Conservation (phyloP, 2,113 vertebrate genomes). For the Cyprinodon tularosa region DNA sequence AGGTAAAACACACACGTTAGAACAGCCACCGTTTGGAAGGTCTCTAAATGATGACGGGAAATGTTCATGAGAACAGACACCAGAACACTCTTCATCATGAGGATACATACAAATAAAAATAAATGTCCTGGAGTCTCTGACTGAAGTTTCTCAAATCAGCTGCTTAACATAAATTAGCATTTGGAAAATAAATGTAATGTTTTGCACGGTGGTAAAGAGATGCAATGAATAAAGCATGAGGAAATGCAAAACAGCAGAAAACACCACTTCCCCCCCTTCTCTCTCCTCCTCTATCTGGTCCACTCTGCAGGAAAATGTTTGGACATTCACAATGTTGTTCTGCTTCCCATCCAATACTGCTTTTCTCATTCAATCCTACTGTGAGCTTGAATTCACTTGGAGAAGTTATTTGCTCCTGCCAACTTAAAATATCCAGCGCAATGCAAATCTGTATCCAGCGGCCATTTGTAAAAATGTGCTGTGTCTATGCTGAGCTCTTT, state of each 20-base stretch:
- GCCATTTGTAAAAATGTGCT: slow-evolving; percentile 31
- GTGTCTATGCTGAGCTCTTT: slow-evolving; percentile 33
- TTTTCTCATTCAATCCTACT: slow-evolving; percentile 21
- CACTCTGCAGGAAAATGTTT: neutral
- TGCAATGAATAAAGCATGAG: slow-evolving; percentile 76
- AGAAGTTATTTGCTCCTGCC: slow-evolving; percentile 38
- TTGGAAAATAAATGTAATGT: slow-evolving; percentile 70
- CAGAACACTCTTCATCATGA: slow-evolving; percentile 10
- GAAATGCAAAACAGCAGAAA: slow-evolving; percentile 58
- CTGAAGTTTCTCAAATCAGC: slow-evolving; percentile 66
- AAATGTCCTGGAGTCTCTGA: slow-evolving; percentile 55
- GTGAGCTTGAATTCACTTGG: slow-evolving; percentile 32
- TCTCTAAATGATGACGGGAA: neutral
- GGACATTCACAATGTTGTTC: neutral
- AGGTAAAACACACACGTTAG: neutral
- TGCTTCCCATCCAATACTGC: neutral
- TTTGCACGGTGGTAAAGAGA: slow-evolving; percentile 56
- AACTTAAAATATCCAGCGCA: slow-evolving; percentile 37
- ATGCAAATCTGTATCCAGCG: slow-evolving; percentile 63
- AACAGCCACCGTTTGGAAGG: slow-evolving; percentile 1
- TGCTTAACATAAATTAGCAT: slow-evolving; percentile 80
- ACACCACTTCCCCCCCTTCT: slow-evolving; percentile 14
- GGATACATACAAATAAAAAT: slow-evolving; percentile 59
- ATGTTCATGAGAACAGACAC: neutral
- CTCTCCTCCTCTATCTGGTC: neutral